phyloP scores from a whole-genome alignment of 2,113 vertebrate genomes.

The Etia nguti region DNA sequence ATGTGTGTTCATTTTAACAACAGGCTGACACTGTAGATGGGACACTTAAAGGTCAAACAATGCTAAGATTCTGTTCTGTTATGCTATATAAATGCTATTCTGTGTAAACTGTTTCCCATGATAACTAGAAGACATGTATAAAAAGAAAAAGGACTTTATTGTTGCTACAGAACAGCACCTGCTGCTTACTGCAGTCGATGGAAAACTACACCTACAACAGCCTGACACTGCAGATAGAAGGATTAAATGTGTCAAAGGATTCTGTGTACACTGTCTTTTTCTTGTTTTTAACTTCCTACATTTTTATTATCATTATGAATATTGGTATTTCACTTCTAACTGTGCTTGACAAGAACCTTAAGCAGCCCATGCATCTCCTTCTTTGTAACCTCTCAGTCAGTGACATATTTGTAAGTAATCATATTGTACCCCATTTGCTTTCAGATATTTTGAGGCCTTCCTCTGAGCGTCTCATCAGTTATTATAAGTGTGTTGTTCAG shows the following conservation, averaged over 20 bases:
- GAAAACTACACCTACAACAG: conserved; percentile 8
- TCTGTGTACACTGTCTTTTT: conserved; percentile 30
- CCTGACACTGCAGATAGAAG: conserved; percentile 34
- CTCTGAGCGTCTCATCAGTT: conserved; percentile 31
- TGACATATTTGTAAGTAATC: conserved; percentile 39
- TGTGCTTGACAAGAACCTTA: conserved; percentile 6
- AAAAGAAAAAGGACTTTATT: too few relatives aligned
- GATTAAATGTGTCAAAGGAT: conserved; percentile 13
- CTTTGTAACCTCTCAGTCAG: conserved; percentile 38
- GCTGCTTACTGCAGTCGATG: neutral
- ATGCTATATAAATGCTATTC: too few relatives aligned
- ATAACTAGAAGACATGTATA: too few relatives aligned
- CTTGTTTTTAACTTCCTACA: conserved; percentile 32
- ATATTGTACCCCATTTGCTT: conserved; percentile 18
- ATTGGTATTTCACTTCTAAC: conserved; percentile 14
- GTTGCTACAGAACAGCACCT: too few relatives aligned
- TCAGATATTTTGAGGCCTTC: conserved; percentile 25
- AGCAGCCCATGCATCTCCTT: conserved; percentile 56
- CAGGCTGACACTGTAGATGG: too few relatives aligned
- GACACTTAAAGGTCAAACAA: too few relatives aligned
- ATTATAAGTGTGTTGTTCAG: conserved; percentile 41
- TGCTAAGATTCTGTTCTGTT: too few relatives aligned
- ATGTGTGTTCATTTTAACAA: too few relatives aligned
- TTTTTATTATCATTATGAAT: conserved; percentile 40
- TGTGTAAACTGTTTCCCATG: too few relatives aligned